A percentile compares a stretch with the other conserved stretches of the same genome.
Evolutionary conservation across 2,113 vertebrate genomes (phyloP).

Genomic region (Galeopterus variegatus): DNA sequence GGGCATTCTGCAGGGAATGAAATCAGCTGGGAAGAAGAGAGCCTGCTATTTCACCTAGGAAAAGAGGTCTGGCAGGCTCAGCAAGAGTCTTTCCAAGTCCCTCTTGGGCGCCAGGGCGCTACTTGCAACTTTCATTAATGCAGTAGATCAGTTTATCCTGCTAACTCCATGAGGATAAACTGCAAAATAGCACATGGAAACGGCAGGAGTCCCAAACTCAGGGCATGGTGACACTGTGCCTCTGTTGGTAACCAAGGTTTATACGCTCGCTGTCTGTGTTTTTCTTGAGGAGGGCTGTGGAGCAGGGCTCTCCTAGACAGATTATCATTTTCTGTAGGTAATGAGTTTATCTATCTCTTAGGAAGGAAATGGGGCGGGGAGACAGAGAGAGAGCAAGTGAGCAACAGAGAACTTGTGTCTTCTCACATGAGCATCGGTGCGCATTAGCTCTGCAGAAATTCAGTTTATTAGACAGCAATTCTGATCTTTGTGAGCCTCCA

Average conservation of each 20-base stretch:
- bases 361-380: not conserved
- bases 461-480: constrained; percentile 65
- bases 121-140: constrained; percentile 61
- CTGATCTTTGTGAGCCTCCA: constrained; percentile 30
- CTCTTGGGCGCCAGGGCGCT: constrained; percentile 53
- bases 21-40: constrained; percentile 63
- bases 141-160: constrained; percentile 54
- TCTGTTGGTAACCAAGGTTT: constrained; percentile 72
- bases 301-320: constrained; percentile 39
- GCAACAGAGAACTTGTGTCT: fast-evolving
- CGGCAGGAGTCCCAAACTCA: constrained; percentile 65
- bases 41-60: constrained; percentile 61
- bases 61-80: constrained; percentile 67
- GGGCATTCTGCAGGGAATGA: constrained; percentile 71
- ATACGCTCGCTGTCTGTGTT: constrained; percentile 65
- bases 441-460: constrained; percentile 58
- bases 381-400: not conserved
- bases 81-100: constrained; percentile 72
- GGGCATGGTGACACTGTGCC: constrained; percentile 27
- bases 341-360: constrained; percentile 73
- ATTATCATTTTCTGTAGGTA: constrained; percentile 72
- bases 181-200: constrained; percentile 41
- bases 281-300: constrained; percentile 73
- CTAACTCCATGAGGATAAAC: not conserved
- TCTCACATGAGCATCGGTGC: not conserved